Base-by-base conservation (phyloP, 2,888 invertebrate genomes). In the Leucania comma region DNA sequence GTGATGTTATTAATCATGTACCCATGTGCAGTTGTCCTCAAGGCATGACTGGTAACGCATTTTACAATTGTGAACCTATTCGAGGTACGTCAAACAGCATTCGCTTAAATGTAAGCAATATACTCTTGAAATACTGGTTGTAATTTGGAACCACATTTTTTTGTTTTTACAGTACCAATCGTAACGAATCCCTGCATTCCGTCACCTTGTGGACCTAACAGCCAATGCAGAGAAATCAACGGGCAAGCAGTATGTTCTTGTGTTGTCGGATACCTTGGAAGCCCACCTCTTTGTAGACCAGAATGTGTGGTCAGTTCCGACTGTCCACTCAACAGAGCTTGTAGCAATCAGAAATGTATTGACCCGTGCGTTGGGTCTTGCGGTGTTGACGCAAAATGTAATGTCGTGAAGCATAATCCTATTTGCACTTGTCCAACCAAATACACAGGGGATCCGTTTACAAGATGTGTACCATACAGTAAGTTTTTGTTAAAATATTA, bases 231-330 rank as follows among this genome's bases (percentile, higher is more conserved):
- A 85, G 96, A 96, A 90, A 89, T 96, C 8, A 97, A 97, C 81
- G 97, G 97, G 51, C 97, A 97, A 90, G 97, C 97, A 24, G 97
- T 97, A 35, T 98, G 98, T 88, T 97, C 97, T 20, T 98, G 98
- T 89, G 93, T 97, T 72, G 95, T 96, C 42, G 96, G 97, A 78
- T 97, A 97, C 87, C 95, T 96, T 72, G 98, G 98, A 68, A 97
- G 97, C 70, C 98, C 98, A 50, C 98, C 98, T 24, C 95, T 97
- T 74, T 98, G 98, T 89, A 96, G 97, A 83, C 98, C 98, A 20
- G 98, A 98, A 92, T 98, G 98, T 90, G 96, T 97, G 38, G 97
- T 97, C 66, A 98, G 97, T 90, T 97, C 97, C 3, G 98, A 98
- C 88, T 98, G 98, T 92, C 95, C 97, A 53, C 96, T 96, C 60